A percentile compares a stretch with the other conserved stretches of the same genome.
Evolutionary conservation across 2,797 vertebrate genomes (phyloP).

Genomic region (Gobionotothen gibberifrons): DNA sequence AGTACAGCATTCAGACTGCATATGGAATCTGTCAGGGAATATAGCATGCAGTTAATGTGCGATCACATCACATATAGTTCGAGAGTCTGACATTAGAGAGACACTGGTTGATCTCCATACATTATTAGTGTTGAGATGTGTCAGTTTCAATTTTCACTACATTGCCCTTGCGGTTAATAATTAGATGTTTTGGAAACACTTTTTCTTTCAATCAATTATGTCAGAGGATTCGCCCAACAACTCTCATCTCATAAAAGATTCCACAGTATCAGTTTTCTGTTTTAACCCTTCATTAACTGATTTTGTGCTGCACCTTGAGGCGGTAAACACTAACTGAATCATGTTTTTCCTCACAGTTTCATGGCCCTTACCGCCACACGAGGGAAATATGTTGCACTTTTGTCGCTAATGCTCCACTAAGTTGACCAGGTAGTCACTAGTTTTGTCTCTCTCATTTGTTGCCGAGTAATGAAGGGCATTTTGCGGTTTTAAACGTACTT

Average conservation of each 20-base stretch:
- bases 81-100: conserved; percentile 54
- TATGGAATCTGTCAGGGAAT: conserved; percentile 61
- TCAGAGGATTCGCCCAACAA: background rate
- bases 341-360: background rate
- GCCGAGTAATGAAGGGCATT: too few species aligned
- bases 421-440: background rate
- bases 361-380: background rate
- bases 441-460: background rate
- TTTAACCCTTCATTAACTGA: background rate
- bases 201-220: background rate
- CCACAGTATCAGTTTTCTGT: background rate
- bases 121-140: conserved; percentile 35
- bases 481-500: background rate
- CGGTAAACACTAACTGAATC: conserved; percentile 1
- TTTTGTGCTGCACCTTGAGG: background rate
- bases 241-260: background rate
- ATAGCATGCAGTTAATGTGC: conserved; percentile 57
- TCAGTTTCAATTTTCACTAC: conserved; percentile 28
- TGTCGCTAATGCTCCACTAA: background rate
- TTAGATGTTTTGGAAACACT: conserved; percentile 23
- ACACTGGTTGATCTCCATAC: conserved; percentile 34
- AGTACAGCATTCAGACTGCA: conserved; percentile 51
- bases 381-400: background rate
- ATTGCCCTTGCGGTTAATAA: conserved; percentile 3
- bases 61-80: conserved; percentile 52